Evolutionary conservation across 1,140 invertebrate species (phyloP).

Genomic region (Leptinotarsa defecta): DNA sequence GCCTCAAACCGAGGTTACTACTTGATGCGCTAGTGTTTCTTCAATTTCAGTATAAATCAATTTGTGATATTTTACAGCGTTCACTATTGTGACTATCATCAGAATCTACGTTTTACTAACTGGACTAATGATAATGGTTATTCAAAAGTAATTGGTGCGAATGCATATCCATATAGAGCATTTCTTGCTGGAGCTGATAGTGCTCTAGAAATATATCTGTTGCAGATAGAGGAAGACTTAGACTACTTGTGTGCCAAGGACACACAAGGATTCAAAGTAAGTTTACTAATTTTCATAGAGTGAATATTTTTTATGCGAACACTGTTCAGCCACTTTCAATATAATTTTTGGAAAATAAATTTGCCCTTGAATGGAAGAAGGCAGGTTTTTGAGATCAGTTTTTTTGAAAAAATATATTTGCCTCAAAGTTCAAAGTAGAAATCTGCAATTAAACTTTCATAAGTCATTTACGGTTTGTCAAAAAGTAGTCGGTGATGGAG

Average conservation of each 20-base stretch:
- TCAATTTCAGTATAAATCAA: background rate
- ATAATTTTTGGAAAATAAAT: too few species aligned
- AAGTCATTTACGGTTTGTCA: too few species aligned
- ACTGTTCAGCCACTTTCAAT: too few species aligned
- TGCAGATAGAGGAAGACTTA: constrained; percentile 54
- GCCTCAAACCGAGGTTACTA: too few species aligned
- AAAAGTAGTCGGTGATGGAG: too few species aligned
- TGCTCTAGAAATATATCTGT: constrained; percentile 56
- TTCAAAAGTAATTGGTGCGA: constrained; percentile 45
- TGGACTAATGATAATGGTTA: constrained; percentile 59
- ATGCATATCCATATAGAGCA: constrained; percentile 58
- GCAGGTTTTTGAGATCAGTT: too few species aligned
- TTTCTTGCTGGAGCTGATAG: constrained; percentile 56
- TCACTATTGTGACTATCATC: background rate
- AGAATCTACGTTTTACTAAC: constrained; percentile 33
- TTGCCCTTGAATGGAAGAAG: too few species aligned
- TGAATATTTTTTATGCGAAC: too few species aligned
- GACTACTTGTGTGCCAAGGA: constrained; percentile 59
- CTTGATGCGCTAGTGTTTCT: too few species aligned
- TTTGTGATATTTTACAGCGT: constrained; percentile 17
- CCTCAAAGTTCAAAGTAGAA: too few species aligned
- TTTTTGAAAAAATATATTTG: too few species aligned
- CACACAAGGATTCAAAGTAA: constrained; percentile 60
- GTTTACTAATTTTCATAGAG: background rate
- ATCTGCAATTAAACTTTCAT: too few species aligned